Evolutionary conservation across 2,113 vertebrate genomes (phyloP).

Genomic region (Microcebus tavaratra): DNA sequence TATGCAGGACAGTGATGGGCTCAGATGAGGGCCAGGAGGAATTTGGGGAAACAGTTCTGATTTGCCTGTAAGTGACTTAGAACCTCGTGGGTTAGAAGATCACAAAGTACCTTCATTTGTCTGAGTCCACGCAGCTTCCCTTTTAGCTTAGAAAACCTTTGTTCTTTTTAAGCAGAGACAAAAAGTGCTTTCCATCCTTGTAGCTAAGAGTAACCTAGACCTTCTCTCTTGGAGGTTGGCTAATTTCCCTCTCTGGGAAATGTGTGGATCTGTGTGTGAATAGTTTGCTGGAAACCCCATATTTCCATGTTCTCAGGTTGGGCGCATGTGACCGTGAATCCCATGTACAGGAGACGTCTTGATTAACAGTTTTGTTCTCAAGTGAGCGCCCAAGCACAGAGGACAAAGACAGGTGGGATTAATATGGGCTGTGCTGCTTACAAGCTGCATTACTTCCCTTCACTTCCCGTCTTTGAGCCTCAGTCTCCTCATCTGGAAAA

Average conservation of each 20-base stretch:
- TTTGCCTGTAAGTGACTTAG: not conserved
- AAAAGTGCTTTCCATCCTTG: not conserved
- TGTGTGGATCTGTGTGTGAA: not conserved
- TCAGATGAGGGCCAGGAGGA: not conserved
- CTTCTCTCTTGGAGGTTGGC: not conserved
- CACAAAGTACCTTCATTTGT: not conserved
- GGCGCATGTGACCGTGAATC: not conserved
- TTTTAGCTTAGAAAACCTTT: not conserved
- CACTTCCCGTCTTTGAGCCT: not conserved
- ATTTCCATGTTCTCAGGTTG: not conserved
- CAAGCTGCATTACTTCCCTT: not conserved
- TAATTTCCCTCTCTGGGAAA: not conserved
- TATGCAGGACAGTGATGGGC: not conserved
- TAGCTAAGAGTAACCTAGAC: not conserved
- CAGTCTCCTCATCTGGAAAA: conserved; percentile 16
- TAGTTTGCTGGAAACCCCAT: conserved; percentile 1
- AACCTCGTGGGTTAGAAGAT: not conserved
- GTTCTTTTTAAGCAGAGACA: not conserved
- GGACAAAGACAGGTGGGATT: not conserved
- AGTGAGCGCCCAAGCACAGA: not conserved
- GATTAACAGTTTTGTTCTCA: not conserved
- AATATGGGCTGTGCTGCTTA: not conserved
- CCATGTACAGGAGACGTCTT: not conserved
- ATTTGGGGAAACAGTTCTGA: not conserved
- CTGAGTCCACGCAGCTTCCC: not conserved